Evolutionary conservation across 2,888 invertebrate genomes (phyloP), one percentile per base, ranked within the genome.

Genomic region (Argyresthia goedartella): DNA sequence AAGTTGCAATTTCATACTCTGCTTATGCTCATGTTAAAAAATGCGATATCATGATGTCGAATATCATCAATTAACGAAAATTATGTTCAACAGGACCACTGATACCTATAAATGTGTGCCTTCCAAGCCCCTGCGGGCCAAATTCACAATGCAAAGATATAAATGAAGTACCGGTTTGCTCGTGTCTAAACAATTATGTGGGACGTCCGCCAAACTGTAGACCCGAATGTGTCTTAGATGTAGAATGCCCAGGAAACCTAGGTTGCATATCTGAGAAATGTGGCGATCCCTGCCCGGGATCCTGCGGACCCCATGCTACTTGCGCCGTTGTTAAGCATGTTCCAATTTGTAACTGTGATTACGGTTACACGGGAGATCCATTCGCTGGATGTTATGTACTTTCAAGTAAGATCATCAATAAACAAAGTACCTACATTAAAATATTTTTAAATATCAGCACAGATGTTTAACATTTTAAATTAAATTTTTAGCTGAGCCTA

Each of bases 191-290:
- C 39, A 91, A 91, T 65, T 94, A 92, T 76, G 88, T 91, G 54
- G 95, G 95, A 48, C 91, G 91, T 54, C 94, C 95, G 41, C 95
- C 94, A 42, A 91, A 91, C 62, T 93, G 93, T 71, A 88, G 92
- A 64, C 93, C 93, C 34, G 92, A 94, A 76, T 93, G 94, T 70
- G 86, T 91, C 33, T 89, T 92, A 58, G 90, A 91, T 68, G 88
- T 91, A 44, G 93, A 94, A 73, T 94, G 94, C 65, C 88, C 92
- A 14, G 89, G 90, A 50, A 91, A 91, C 65, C 88, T 91, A 59
- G 90, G 90, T 46, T 94, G 94, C 67, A 89, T 93, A 63, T 89
- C 90, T 52, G 91, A 92, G 71, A 90, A 87, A 69, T 94, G 94
- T 71, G 88, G 87, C 59, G 90, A 93, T 74, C 93, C 93, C 54